Base-by-base conservation (phyloP, 2,797 vertebrate genomes). In the Ciconia nigra region DNA sequence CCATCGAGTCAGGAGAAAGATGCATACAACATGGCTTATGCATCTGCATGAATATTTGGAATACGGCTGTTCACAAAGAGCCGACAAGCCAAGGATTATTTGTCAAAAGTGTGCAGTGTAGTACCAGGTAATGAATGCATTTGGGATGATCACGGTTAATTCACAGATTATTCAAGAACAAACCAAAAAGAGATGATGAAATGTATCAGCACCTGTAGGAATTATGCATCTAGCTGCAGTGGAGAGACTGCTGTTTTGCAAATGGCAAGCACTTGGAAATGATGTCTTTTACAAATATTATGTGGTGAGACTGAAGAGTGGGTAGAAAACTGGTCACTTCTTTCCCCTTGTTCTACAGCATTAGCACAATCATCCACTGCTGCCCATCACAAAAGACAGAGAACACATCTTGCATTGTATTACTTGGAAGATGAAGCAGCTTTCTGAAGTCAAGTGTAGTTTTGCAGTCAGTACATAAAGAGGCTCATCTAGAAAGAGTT, bases 271-370 rank as follows among this genome's bases (percentile, higher is more conserved):
- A 35, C 33, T 42, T 1, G 4, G 69, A 58, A 84, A 82, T 35
- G 0, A 58, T 0, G 0, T 61, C 26, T 62, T 70, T 63, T 47
- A 41, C 59, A 84, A 80, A 89, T 79, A 57, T 29, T 71, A 78
- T 89, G 90, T 73, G 66, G 72, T 94, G 77, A 97, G 83, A 95
- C 77, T 66, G 83, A 97, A 86, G 59, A 97, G 47, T 70, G 66
- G 73, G 47, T 74, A 97, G 87, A 83, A 96, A 83, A 94, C 37
- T 84, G 79, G n/a, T 69, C 39, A 24, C 9, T 90, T 73, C 73
- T 91, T 97, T 97, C 77, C 25, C 66, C 46, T 66, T 72, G 28
- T 63, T 78, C 55, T 81, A 24, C 47, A 83, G 37, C 20, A 87
- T 93, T 83, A 78, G 57, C 15, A 89, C 84, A 89, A 37, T 95